phyloP scores from a whole-genome alignment of 2,113 vertebrate species.

The Campylorhamphus procurvoides region DNA sequence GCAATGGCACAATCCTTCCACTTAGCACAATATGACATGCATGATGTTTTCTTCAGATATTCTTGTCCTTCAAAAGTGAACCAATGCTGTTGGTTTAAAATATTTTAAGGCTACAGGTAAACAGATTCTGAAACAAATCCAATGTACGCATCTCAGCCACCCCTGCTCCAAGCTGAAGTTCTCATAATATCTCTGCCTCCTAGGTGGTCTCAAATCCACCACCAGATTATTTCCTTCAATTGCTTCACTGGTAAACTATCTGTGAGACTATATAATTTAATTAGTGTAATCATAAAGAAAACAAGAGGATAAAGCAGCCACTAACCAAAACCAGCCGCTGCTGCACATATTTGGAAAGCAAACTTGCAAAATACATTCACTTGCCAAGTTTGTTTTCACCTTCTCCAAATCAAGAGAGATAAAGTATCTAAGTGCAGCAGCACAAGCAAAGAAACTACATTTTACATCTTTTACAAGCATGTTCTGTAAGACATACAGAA shows the following conservation, averaged over 20 bases:
- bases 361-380: background rate
- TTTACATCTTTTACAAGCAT: background rate
- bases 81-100: background rate
- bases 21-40: fast-evolving
- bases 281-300: background rate
- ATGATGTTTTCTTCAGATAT: background rate
- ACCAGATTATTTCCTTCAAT: background rate
- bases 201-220: background rate
- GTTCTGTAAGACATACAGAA: background rate
- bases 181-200: background rate
- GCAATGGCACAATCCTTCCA: background rate
- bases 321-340: background rate
- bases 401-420: background rate
- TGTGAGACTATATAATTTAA: background rate
- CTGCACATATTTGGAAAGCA: background rate
- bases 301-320: background rate
- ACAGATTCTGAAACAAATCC: background rate
- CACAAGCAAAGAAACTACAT: background rate
- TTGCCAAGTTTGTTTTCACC: background rate
- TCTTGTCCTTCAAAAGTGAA: background rate
- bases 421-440: background rate
- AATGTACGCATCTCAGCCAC: background rate
- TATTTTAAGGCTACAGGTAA: background rate
- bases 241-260: background rate
- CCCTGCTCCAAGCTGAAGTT: background rate